Conservation (phyloP, 2,888 invertebrate genomes). For the Andrena marginata region DNA sequence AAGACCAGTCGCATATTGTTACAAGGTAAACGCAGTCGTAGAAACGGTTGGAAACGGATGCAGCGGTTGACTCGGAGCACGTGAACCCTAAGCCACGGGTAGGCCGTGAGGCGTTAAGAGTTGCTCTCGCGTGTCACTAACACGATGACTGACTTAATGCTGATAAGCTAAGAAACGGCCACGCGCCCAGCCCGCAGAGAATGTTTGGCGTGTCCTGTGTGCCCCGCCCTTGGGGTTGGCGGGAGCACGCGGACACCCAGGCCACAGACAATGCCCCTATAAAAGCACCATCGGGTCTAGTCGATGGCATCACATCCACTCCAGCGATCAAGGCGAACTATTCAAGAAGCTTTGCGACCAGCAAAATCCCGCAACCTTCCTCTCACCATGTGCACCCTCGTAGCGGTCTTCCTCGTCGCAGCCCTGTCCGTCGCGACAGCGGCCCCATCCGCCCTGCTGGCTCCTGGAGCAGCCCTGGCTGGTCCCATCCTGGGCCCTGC, state of each 20-base stretch:
- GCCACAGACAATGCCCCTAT: constrained; percentile 74
- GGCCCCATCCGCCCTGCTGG: constrained; percentile 78
- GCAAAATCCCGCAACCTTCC: constrained; percentile 6
- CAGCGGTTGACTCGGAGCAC: constrained; percentile 57
- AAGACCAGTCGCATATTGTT: constrained; percentile 8
- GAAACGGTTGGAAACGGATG: constrained; percentile 60
- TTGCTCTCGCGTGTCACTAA: constrained; percentile 60
- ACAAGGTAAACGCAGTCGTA: constrained; percentile 34
- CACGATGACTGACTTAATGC: constrained; percentile 68
- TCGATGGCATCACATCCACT: constrained; percentile 76
- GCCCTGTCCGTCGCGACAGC: constrained; percentile 76
- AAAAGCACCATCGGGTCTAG: constrained; percentile 76
- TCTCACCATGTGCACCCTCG: constrained; percentile 75
- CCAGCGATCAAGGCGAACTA: constrained; percentile 66
- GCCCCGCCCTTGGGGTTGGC: constrained; percentile 81
- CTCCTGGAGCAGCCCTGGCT: constrained; percentile 77
- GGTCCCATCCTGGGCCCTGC: constrained; percentile 80
- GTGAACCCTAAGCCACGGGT: constrained; percentile 59
- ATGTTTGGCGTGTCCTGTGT: constrained; percentile 81
- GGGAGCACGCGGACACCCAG: constrained; percentile 48
- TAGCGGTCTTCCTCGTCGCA: constrained; percentile 76
- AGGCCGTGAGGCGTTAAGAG: constrained; percentile 61
- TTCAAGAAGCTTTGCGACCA: constrained; percentile 15
- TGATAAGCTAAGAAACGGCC: constrained; percentile 68
- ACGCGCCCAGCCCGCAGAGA: constrained; percentile 69